phyloP scores from a whole-genome alignment of 2,113 vertebrate genomes.

The Cryptomyrus ogoouensis region DNA sequence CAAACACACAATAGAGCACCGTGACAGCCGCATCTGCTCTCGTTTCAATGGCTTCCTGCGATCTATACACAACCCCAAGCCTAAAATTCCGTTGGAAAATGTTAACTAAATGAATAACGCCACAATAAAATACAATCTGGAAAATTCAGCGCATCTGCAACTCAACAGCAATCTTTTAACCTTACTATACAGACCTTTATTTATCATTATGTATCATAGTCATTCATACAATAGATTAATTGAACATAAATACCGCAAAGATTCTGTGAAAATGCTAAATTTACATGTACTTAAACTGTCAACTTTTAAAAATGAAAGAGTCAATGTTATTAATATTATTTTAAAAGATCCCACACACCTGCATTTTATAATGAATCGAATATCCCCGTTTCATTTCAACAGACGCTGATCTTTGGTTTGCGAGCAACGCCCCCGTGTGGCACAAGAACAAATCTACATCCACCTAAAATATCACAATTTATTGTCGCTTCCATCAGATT shows the following conservation, averaged over 20 bases:
- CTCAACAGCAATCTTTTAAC: neutral
- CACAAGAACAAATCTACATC: neutral
- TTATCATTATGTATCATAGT: neutral
- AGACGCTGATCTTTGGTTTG: neutral
- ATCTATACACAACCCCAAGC: neutral
- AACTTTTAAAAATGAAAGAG: neutral
- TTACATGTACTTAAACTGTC: neutral
- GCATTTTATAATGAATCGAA: neutral
- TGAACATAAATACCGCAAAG: neutral
- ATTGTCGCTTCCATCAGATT: neutral
- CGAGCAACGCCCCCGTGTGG: slow-evolving; percentile 7
- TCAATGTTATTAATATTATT: neutral
- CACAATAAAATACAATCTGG: neutral
- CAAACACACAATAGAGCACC: neutral
- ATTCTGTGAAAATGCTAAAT: neutral
- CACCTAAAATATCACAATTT: neutral
- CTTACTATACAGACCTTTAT: neutral
- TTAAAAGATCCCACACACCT: neutral
- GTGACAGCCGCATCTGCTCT: slow-evolving; percentile 1
- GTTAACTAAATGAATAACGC: neutral
- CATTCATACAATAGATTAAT: neutral
- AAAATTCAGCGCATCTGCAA: neutral
- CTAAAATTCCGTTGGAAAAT: slow-evolving; percentile 8
- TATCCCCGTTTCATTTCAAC: neutral
- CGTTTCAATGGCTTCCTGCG: neutral